These are phyloP conservation scores for Luffia ferchaultella DNA, from an alignment of 2,888 invertebrate genomes.

Conservation along the genomic window DNA sequence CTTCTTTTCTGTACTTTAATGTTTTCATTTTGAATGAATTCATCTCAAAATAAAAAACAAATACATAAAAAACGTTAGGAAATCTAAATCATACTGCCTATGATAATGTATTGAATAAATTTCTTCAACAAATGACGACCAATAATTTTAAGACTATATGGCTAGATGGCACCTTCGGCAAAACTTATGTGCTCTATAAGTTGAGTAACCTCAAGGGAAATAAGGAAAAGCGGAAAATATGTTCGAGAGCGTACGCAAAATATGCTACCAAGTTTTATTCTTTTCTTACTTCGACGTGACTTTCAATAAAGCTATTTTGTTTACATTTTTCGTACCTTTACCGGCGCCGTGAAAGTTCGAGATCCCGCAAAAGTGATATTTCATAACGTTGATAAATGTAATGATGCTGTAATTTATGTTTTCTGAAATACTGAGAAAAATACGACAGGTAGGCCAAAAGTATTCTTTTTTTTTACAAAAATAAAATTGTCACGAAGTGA, in stretches of 20 bases:
- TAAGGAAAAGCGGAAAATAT: conserved; percentile 54
- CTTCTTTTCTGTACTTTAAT: too few species aligned
- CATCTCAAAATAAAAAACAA: too few species aligned
- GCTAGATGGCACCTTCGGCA: not conserved
- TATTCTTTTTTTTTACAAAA: too few species aligned
- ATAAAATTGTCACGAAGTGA: too few species aligned
- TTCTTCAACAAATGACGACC: not conserved
- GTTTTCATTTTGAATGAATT: too few species aligned
- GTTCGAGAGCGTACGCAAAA: conserved; percentile 47
- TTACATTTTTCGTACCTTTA: not conserved
- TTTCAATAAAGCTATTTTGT: not conserved
- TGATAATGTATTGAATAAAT: not conserved
- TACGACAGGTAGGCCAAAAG: not conserved
- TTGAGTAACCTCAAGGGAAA: conserved; percentile 58
- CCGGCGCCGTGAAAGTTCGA: not conserved
- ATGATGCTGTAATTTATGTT: not conserved
- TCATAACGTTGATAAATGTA: not conserved
- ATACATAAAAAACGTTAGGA: too few species aligned
- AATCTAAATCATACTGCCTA: too few species aligned
- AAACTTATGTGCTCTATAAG: conserved; percentile 31
- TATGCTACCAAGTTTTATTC: conserved; percentile 28
- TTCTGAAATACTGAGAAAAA: not conserved
- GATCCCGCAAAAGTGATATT: not conserved
- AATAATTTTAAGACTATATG: not conserved
- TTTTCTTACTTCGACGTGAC: conserved; percentile 2